A percentile compares a stretch with the other conserved stretches of the same genome.
Conservation (phyloP, 2,113 vertebrate genomes). For the Tetraodon nigroviridis region DNA sequence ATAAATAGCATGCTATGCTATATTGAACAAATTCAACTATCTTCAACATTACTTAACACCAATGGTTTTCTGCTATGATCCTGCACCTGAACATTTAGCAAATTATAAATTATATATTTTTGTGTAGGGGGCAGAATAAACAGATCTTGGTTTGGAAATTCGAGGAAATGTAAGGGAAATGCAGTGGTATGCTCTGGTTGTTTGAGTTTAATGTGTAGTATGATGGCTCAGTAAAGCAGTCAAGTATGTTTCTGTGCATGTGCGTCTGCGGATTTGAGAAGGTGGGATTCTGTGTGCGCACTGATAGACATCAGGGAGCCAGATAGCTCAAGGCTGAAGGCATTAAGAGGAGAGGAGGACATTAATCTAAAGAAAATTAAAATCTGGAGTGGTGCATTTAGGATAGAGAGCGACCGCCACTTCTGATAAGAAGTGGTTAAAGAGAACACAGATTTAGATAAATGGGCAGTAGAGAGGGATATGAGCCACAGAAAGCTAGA, state of each 20-base stretch:
- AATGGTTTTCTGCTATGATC: too few species aligned
- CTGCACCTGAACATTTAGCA: too few species aligned
- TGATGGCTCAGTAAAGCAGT: slow-evolving; percentile 10
- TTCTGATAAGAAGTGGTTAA: slow-evolving; percentile 98
- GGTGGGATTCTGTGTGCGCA: slow-evolving; percentile 16
- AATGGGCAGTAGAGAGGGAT: slow-evolving; percentile 75
- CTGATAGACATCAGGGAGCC: slow-evolving; percentile 82
- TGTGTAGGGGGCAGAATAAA: slow-evolving; percentile 43
- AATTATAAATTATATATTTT: too few species aligned
- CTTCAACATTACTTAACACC: too few species aligned
- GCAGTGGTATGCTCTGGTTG: slow-evolving; percentile 1
- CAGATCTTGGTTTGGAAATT: slow-evolving; percentile 76
- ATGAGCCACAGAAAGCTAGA: slow-evolving; percentile 19
- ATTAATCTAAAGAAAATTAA: slow-evolving; percentile 99
- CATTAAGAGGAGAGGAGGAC: slow-evolving; percentile 82
- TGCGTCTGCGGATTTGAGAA: slow-evolving; percentile 12
- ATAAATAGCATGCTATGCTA: too few species aligned
- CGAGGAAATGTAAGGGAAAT: slow-evolving; percentile 82
- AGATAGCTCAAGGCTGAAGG: slow-evolving; percentile 84
- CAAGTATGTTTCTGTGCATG: slow-evolving; percentile 30
- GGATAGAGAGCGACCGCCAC: slow-evolving; percentile 95
- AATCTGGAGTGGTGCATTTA: slow-evolving; percentile 86
- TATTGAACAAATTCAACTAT: too few species aligned
- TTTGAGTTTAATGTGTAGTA: not conserved
- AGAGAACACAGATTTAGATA: slow-evolving; percentile 94